Percentiles rank a stretch among this genome's conserved stretches.
These are phyloP conservation scores for Guaruba guarouba DNA, from an alignment of 2,113 vertebrate genomes.

Conservation along the genomic window DNA sequence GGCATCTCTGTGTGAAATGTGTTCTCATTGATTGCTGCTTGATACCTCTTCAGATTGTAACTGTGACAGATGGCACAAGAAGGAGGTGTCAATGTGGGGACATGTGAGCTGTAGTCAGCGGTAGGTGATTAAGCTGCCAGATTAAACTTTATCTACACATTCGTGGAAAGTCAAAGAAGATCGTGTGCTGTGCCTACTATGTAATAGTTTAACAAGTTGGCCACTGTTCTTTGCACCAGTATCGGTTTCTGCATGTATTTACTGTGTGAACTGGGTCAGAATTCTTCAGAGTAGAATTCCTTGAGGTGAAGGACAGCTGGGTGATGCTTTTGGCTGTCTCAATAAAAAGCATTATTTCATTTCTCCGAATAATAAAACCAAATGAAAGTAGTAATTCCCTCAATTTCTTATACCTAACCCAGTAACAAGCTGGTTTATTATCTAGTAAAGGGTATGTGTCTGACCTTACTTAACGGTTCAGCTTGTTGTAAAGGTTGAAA, in stretches of 20 bases:
- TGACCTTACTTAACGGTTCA: neutral
- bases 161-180: neutral
- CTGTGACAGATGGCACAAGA: neutral
- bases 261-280: neutral
- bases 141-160: neutral
- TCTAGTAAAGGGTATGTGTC: rapidly evolving
- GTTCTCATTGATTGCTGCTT: neutral
- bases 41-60: neutral
- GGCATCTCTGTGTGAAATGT: neutral
- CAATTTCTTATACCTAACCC: neutral
- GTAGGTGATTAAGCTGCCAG: neutral
- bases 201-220: neutral
- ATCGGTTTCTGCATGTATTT: rapidly evolving
- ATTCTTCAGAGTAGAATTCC: neutral
- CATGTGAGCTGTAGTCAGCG: neutral
- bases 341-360: neutral
- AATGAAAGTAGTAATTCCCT: neutral
- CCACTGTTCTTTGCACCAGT: neutral
- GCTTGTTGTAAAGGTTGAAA: neutral
- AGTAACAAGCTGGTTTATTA: neutral
- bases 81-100: slow-evolving; percentile 7
- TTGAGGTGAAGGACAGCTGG: neutral
- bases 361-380: neutral
- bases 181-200: neutral
- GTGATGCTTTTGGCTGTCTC: neutral